Conservation (phyloP, 2,888 invertebrate species). For the Agrochola circellaris region DNA sequence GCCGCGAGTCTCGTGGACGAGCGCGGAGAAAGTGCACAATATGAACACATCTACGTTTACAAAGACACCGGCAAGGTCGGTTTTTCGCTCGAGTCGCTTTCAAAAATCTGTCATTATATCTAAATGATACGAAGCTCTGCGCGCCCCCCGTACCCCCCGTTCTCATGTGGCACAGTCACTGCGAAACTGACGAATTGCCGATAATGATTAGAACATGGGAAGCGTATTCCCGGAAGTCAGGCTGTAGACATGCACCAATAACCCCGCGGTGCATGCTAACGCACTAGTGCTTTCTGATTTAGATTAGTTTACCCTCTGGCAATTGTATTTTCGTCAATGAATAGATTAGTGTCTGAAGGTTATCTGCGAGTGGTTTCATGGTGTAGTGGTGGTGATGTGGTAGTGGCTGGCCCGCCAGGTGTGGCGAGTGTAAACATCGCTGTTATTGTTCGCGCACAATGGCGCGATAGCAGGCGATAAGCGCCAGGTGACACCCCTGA, state of each 20-base stretch:
- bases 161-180: neutral
- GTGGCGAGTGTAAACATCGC: slow-evolving; percentile 64
- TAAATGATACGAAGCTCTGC: slow-evolving; percentile 18
- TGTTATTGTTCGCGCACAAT: slow-evolving; percentile 71
- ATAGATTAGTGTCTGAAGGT: neutral
- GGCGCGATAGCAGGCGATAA: slow-evolving; percentile 71
- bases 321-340: neutral
- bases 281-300: neutral
- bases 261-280: neutral
- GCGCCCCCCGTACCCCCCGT: neutral
- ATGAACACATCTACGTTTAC: slow-evolving; percentile 60
- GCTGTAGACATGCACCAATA: neutral
- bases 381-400: neutral
- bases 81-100: slow-evolving; percentile 58
- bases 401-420: slow-evolving; percentile 53
- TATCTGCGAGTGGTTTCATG: neutral
- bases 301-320: neutral
- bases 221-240: neutral
- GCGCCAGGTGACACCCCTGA: slow-evolving; percentile 64
- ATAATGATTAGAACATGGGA: neutral
- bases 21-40: slow-evolving; percentile 63
- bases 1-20: slow-evolving; percentile 24
- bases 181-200: neutral
- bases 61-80: slow-evolving; percentile 66
- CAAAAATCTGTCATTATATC: slow-evolving; percentile 61